phyloP scores from a whole-genome alignment of 2,888 invertebrate species.

The Spisula subtruncata region DNA sequence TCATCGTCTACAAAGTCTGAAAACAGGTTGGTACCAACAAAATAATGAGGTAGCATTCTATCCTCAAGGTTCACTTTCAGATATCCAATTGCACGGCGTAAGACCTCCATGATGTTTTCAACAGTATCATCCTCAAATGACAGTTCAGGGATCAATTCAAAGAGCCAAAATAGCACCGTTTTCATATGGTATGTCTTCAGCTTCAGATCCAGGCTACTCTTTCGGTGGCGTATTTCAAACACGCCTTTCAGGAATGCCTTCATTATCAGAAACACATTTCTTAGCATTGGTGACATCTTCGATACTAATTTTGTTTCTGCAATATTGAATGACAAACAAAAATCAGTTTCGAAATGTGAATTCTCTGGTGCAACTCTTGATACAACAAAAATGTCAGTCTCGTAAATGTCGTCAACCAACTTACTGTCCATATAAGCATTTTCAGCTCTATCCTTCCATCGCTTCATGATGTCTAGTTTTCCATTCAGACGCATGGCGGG shows the following conservation, averaged over 20 bases:
- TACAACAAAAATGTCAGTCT: conserved; percentile 58
- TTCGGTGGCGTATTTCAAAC: conserved; percentile 30
- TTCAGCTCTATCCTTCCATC: conserved; percentile 53
- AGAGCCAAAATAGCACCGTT: conserved; percentile 66
- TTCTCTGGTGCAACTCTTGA: conserved; percentile 57
- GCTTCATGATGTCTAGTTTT: conserved; percentile 43
- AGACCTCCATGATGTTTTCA: conserved; percentile 20
- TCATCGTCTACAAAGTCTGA: conserved; percentile 39
- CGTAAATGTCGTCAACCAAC: conserved; percentile 53
- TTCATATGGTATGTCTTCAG: conserved; percentile 73
- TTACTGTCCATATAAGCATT: conserved; percentile 45
- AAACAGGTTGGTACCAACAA: conserved; percentile 55
- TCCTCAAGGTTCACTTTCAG: conserved; percentile 16
- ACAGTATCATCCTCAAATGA: conserved; percentile 44
- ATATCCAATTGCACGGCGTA: conserved; percentile 40
- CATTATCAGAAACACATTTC: conserved; percentile 55
- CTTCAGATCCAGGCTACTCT: conserved; percentile 14
- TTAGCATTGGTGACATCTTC: conserved; percentile 39
- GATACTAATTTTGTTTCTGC: conserved; percentile 61
- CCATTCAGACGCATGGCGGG: conserved; percentile 59
- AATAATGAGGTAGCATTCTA: conserved; percentile 50
- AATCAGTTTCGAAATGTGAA: conserved; percentile 48
- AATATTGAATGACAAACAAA: conserved; percentile 67
- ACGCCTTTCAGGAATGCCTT: conserved; percentile 64
- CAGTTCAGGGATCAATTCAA: conserved; percentile 48